Conservation (phyloP, 2,797 vertebrate species). For the Sparidentex hasta region DNA sequence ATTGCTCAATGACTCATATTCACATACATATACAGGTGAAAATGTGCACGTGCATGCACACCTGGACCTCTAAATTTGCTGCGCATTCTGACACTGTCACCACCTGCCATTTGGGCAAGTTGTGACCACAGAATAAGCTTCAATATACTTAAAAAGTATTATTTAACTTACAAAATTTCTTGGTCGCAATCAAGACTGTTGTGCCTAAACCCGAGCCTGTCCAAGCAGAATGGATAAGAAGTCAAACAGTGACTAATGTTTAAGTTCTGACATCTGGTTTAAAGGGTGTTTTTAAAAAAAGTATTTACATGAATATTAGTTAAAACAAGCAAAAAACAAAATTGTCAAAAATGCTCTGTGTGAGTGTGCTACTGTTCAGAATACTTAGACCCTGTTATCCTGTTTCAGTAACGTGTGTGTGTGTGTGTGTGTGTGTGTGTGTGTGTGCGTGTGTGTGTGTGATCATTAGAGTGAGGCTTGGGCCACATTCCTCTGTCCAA, state of each 20-base stretch:
- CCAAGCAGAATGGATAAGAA: neutral
- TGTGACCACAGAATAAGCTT: neutral
- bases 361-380: no score
- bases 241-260: neutral
- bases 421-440: no score
- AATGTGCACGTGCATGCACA: neutral
- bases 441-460: no score
- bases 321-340: neutral
- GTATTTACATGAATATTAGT: neutral
- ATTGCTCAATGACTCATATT: neutral
- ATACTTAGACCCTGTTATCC: no score
- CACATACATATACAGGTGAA: neutral
- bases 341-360: no score
- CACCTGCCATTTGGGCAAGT: neutral
- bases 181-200: no score
- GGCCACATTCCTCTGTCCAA: no score
- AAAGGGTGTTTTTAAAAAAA: neutral
- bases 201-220: no score
- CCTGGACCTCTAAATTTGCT: neutral
- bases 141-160: no score
- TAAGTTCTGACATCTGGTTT: neutral
- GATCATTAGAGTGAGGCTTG: no score
- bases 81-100: no score
- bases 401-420: no score
- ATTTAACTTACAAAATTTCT: neutral